Evolutionary conservation across 2,888 invertebrate genomes (phyloP).

Genomic region (Megamerina dolium): DNA sequence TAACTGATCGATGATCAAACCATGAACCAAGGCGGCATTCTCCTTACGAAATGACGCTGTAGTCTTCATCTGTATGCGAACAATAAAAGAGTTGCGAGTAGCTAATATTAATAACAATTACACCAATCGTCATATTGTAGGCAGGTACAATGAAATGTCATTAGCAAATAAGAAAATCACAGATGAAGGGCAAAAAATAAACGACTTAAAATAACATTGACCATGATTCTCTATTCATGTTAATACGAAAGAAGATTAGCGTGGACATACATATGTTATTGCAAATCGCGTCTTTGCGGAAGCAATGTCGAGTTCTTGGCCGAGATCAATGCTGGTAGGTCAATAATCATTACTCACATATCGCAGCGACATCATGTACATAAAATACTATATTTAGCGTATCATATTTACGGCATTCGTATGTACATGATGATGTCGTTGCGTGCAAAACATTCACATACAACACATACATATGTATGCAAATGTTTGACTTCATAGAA

Average conservation of each 20-base stretch:
- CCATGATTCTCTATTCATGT: background rate
- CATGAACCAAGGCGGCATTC: conserved; percentile 59
- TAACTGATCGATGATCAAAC: conserved; percentile 63
- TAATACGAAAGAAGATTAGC: background rate
- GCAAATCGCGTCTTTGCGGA: too few species aligned
- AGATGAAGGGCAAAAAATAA: background rate
- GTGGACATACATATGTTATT: background rate
- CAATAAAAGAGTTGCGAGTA: too few species aligned
- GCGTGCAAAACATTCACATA: too few species aligned
- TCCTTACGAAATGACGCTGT: conserved; percentile 70
- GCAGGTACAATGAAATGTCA: background rate
- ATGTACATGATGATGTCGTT: too few species aligned
- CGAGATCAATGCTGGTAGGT: background rate
- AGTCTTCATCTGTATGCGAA: conserved; percentile 66
- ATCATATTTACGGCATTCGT: too few species aligned
- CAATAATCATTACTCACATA: background rate
- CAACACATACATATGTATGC: too few species aligned
- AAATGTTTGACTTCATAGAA: too few species aligned
- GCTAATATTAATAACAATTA: background rate
- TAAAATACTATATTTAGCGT: too few species aligned
- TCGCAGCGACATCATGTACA: background rate
- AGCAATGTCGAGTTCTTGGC: background rate
- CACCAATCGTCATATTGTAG: background rate
- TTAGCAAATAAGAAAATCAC: background rate
- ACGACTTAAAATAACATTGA: background rate